Percentiles rank a stretch among this genome's conserved stretches.
Evolutionary conservation across 2,113 vertebrate species (phyloP).

Genomic region (Benitochromis conjunctus): DNA sequence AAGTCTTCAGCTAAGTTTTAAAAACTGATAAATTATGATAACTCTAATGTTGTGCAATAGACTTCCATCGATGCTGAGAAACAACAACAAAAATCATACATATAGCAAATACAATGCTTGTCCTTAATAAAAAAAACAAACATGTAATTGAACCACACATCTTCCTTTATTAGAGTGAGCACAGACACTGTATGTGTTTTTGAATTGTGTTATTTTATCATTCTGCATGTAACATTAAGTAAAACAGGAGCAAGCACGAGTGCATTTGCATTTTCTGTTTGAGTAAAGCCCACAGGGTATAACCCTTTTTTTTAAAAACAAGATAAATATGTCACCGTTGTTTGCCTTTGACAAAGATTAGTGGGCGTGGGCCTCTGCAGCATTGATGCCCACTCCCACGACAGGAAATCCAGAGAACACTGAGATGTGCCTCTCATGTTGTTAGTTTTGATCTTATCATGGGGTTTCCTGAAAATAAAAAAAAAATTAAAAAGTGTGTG

Average conservation of each 20-base stretch:
- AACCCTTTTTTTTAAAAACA: background rate
- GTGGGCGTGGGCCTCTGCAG: background rate
- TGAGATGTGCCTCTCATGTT: background rate
- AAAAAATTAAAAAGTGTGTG: background rate
- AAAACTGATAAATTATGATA: background rate
- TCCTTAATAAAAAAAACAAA: rapidly evolving
- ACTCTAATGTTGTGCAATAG: rapidly evolving
- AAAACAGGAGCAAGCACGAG: background rate
- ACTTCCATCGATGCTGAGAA: background rate
- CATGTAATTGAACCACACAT: background rate
- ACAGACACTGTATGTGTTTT: background rate
- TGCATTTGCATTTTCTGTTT: background rate
- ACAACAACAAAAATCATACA: background rate
- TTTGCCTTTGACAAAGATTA: background rate
- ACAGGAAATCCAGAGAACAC: background rate
- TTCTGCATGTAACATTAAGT: background rate
- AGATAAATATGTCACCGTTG: background rate
- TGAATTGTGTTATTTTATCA: background rate
- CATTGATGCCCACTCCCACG: rapidly evolving
- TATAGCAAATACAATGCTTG: background rate
- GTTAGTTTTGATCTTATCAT: background rate
- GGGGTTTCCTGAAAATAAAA: background rate
- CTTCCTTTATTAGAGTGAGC: background rate
- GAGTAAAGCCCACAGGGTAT: too few relatives aligned
- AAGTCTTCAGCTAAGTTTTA: background rate